Percentiles rank a stretch among this genome's conserved stretches.
Conservation (phyloP, 2,888 invertebrate species). For the Mythimna lalbum region DNA sequence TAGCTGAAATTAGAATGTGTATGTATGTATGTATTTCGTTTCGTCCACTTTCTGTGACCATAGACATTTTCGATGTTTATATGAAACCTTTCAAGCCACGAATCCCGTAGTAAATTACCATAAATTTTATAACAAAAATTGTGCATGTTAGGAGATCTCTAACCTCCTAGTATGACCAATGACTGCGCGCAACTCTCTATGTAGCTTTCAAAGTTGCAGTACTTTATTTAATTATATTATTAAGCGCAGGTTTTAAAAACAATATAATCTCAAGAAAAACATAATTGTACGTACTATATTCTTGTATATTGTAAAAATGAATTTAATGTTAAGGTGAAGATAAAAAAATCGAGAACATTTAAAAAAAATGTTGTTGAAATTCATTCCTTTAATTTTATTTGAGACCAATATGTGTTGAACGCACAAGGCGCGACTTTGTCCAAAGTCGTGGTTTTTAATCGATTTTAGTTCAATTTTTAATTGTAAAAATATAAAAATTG, state of each 20-base stretch:
- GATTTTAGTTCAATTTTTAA: slow-evolving; percentile 73
- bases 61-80: slow-evolving; percentile 35
- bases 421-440: slow-evolving; percentile 78
- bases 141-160: slow-evolving; percentile 41
- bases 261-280: slow-evolving; percentile 82
- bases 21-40: slow-evolving; percentile 13
- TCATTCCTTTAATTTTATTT: slow-evolving; percentile 73
- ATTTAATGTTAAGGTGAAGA: slow-evolving; percentile 70
- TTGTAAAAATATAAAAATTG: slow-evolving; percentile 72
- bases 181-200: slow-evolving; percentile 65
- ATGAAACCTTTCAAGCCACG: slow-evolving; percentile 67
- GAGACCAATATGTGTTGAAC: slow-evolving; percentile 70
- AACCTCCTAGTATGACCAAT: slow-evolving; percentile 40
- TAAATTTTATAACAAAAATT: slow-evolving; percentile 54
- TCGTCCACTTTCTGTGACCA: slow-evolving; percentile 9
- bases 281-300: slow-evolving; percentile 83
- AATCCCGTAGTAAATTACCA: slow-evolving; percentile 63
- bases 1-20: slow-evolving; percentile 3
- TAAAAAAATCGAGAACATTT: slow-evolving; percentile 67
- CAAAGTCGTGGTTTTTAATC: slow-evolving; percentile 66
- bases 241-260: slow-evolving; percentile 72
- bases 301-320: slow-evolving; percentile 87
- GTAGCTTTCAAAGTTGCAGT: slow-evolving; percentile 72
- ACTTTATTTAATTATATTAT: slow-evolving; percentile 66
- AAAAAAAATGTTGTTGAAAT: slow-evolving; percentile 66